Evolutionary conservation across 2,797 vertebrate species (phyloP), one percentile per base, ranked within the genome.

Genomic region (Acropternis orthonyx): DNA sequence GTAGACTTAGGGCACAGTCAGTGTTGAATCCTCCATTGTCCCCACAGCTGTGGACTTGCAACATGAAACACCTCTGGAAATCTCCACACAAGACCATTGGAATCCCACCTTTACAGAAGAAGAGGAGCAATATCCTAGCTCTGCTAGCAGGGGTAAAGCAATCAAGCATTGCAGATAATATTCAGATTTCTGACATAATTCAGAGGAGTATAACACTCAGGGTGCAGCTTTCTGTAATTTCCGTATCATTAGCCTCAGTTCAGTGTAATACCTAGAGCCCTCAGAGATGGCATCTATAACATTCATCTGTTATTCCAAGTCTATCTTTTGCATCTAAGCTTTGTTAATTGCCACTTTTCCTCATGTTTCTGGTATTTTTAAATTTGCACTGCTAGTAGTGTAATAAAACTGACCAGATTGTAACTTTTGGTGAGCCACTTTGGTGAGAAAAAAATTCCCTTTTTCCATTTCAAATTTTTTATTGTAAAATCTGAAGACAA

Each of bases 131-230:
- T 55, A 83, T 84, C 69, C 59, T 83, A 92, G 58, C 85, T 86
- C 90, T 81, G 7, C 79, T 43, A 49, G 62, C 62, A 95, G n/a
- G 80, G 92, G 93, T 95, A 95, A 95, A 95, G 32, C 71, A 82
- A 63, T 80, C 55, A 48, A 89, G 15, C 32, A 44, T 90, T 90
- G 80, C 49, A 58, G 56, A 67, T 77, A 83, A 77, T 49, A 55
- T 21, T 92, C 34, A 62, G 10, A 61, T 93, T 84, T 84, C 8
- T 86, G 48, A n/a, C 44, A 26, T 21, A 71, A 56, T 68, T 80
- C 32, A 34, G 10, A 30, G 24, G 65, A 44, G 21, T 46, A 2
- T 32, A 63, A 27, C 30, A 26, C 20, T 61, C 0, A 1, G 1
- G 23, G 36, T 73, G 43, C n/a, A 43, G 28, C 32, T 81, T 23